Conservation (phyloP, 2,113 vertebrate species). For the Embiotoca jacksoni region DNA sequence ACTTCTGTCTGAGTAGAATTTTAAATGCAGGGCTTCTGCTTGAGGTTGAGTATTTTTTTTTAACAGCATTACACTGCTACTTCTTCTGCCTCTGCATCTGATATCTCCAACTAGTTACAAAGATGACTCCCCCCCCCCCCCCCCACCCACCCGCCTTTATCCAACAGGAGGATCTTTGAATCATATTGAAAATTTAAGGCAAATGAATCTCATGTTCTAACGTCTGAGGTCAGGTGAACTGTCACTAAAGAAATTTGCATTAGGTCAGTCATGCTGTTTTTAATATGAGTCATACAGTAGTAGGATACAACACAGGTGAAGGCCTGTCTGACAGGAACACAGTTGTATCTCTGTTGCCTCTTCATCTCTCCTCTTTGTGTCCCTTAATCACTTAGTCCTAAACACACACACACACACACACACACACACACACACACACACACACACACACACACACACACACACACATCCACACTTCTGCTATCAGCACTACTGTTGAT, state of each 20-base stretch:
- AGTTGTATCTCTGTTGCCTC: neutral
- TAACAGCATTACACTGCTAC: no score
- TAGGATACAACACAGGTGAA: conserved; percentile 29
- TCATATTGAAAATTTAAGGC: neutral
- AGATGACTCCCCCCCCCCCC: no score
- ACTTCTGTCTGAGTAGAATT: no score
- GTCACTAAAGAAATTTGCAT: conserved; percentile 51
- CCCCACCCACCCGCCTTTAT: no score
- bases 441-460: conserved; percentile 18
- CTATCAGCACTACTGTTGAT: conserved; percentile 70
- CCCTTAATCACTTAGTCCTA: neutral
- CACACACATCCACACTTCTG: conserved; percentile 43
- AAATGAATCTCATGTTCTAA: conserved; percentile 3
- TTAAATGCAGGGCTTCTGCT: no score
- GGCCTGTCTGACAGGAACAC: conserved; percentile 5
- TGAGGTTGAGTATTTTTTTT: no score
- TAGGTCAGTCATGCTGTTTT: conserved; percentile 14
- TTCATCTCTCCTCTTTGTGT: conserved; percentile 16
- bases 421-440: conserved; percentile 6
- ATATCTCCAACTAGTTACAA: no score
- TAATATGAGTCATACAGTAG: conserved; percentile 22
- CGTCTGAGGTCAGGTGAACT: neutral
- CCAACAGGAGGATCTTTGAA: neutral
- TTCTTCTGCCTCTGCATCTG: neutral
- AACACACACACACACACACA: conserved; percentile 8